Percentiles rank a stretch among this genome's conserved stretches.
Conservation (phyloP, 2,888 invertebrate genomes). For the Drosophila gaucha region DNA sequence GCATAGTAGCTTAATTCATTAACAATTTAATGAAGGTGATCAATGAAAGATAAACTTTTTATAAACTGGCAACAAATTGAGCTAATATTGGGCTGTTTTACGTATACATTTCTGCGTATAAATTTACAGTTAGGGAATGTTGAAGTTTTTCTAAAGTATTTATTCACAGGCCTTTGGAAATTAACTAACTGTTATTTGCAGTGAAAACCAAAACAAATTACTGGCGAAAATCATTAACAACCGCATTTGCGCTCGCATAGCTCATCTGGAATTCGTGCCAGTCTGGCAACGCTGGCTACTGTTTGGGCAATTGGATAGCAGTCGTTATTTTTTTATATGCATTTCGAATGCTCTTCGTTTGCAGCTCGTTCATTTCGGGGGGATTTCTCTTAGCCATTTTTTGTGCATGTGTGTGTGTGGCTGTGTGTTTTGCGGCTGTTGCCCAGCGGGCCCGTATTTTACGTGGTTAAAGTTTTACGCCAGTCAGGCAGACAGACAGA, state of each 20-base stretch:
- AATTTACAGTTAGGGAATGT: background rate
- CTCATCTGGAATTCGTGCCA: conserved; percentile 45
- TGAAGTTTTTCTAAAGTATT: background rate
- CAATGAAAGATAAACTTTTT: too few relatives aligned
- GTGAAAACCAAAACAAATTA: background rate
- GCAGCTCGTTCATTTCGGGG: conserved; percentile 22
- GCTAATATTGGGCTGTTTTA: too few relatives aligned
- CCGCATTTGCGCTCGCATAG: conserved; percentile 28
- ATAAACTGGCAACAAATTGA: too few relatives aligned
- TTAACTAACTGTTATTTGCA: background rate
- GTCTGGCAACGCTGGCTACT: conserved; percentile 25
- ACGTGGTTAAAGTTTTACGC: conserved; percentile 66
- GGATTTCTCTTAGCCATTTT: conserved; percentile 12
- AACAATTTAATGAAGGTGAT: too few relatives aligned
- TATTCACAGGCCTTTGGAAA: background rate
- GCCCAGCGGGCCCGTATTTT: conserved; percentile 62
- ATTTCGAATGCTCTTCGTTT: conserved; percentile 45
- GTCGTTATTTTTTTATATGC: conserved; percentile 28
- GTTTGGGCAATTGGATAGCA: conserved; percentile 28
- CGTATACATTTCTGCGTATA: too few relatives aligned
- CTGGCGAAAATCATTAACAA: conserved; percentile 13
- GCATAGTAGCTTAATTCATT: too few relatives aligned
- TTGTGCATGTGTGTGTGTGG: conserved; percentile 16
- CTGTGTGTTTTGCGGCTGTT: conserved; percentile 28
- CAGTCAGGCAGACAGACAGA: conserved; percentile 28